These are phyloP conservation scores for Probosciger aterrimus DNA, from an alignment of 2,113 vertebrate species.

Conservation along the genomic window DNA sequence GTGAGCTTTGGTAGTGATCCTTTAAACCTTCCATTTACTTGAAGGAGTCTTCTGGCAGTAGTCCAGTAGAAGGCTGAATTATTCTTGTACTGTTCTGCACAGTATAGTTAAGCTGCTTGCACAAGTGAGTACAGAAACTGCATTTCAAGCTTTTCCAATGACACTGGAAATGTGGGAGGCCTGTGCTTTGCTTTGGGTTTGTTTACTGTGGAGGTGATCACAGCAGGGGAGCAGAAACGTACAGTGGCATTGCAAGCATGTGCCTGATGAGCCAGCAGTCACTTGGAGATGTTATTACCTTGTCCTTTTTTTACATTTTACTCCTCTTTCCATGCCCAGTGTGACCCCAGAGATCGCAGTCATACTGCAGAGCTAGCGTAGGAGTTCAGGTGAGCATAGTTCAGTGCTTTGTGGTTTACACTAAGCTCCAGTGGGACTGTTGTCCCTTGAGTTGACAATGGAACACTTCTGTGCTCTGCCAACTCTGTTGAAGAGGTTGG, in stretches of 20 bases:
- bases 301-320: background rate
- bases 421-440: background rate
- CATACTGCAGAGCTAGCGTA: background rate
- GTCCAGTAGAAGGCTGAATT: background rate
- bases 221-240: background rate
- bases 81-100: background rate
- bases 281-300: background rate
- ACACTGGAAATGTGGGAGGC: background rate
- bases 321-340: background rate
- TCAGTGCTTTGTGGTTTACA: background rate
- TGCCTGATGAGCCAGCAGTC: background rate
- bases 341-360: background rate
- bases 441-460: background rate
- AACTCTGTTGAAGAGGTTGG: background rate
- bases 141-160: background rate
- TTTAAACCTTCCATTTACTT: slow-evolving; percentile 44
- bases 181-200: background rate
- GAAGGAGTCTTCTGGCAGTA: background rate
- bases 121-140: background rate
- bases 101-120: background rate
- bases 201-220: background rate
- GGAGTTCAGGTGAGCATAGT: background rate
- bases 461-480: background rate
- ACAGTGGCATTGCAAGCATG: accelerated
- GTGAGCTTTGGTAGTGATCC: slow-evolving; percentile 17